Evolutionary conservation across 2,888 invertebrate genomes (phyloP).

Genomic region (Leucozona laternaria): DNA sequence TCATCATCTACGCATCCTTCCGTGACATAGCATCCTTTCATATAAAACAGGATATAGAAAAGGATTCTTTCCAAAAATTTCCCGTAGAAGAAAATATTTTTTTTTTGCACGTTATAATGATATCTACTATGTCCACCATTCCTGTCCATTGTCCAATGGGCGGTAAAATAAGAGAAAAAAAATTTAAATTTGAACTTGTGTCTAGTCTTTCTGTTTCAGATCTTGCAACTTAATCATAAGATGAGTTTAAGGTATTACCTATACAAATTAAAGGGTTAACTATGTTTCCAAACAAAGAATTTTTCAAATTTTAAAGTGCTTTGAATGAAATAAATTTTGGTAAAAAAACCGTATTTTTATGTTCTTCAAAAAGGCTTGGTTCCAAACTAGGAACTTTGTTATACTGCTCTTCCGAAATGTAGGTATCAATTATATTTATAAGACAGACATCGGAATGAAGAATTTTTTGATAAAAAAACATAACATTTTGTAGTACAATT

Average conservation of each 20-base stretch:
- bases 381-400: too few relatives aligned
- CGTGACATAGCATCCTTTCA: slow-evolving; percentile 35
- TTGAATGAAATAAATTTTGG: too few relatives aligned
- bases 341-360: too few relatives aligned
- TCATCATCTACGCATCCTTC: slow-evolving; percentile 65
- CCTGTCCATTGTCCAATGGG: background rate
- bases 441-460: too few relatives aligned
- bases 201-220: background rate
- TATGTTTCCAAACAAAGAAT: too few relatives aligned
- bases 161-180: background rate
- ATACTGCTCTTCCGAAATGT: too few relatives aligned
- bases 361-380: too few relatives aligned
- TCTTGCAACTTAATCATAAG: background rate
- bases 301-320: too few relatives aligned
- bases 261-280: background rate
- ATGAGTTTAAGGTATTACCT: background rate
- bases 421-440: too few relatives aligned
- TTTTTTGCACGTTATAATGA: background rate
- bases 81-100: background rate
- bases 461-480: too few relatives aligned
- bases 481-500: too few relatives aligned
- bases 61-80: background rate
- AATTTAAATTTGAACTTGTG: background rate
- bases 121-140: background rate
- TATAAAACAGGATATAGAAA: background rate